These are phyloP conservation scores for Panthera tigris DNA, from an alignment of 2,113 vertebrate species.

Conservation along the genomic window DNA sequence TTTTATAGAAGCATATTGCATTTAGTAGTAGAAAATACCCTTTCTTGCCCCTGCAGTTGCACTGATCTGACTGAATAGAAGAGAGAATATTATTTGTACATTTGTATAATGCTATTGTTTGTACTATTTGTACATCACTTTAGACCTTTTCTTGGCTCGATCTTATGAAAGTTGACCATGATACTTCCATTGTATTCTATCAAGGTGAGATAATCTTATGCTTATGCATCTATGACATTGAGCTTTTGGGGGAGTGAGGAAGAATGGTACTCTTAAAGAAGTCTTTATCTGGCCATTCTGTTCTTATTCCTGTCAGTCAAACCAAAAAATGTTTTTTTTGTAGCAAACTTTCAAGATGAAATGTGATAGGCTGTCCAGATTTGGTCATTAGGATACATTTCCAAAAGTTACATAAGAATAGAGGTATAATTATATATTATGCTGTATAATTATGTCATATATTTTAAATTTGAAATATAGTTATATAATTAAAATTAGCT, in stretches of 20 bases:
- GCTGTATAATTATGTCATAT: background rate
- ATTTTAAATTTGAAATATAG: background rate
- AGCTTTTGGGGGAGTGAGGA: fast-evolving
- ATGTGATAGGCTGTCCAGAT: background rate
- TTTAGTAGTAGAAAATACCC: background rate
- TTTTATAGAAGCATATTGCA: background rate
- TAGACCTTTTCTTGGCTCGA: background rate
- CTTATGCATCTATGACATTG: background rate
- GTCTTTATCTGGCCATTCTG: background rate
- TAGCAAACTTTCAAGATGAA: background rate
- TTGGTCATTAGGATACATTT: background rate
- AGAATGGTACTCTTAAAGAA: background rate
- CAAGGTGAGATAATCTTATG: background rate
- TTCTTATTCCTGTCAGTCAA: background rate
- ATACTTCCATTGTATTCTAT: background rate
- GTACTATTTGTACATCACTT: background rate
- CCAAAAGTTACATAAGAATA: background rate
- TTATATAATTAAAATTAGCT: background rate
- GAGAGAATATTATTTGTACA: background rate
- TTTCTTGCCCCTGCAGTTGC: background rate
- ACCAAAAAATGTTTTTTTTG: background rate
- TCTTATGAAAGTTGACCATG: background rate
- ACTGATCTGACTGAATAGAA: background rate
- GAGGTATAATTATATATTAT: background rate
- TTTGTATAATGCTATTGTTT: background rate